Base-by-base conservation (phyloP, 2,797 vertebrate species). In the Astyanax mexicanus region DNA sequence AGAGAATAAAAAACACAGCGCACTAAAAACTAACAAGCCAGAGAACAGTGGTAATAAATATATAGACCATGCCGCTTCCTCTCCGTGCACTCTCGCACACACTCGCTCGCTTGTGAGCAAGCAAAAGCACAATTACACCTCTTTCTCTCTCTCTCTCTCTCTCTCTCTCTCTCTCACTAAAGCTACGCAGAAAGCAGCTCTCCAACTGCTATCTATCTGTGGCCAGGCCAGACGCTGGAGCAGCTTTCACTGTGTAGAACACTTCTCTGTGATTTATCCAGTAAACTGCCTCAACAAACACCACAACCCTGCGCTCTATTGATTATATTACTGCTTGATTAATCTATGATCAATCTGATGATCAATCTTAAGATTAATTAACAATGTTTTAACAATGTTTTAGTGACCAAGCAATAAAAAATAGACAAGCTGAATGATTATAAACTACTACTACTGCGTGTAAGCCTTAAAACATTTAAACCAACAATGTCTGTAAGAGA, bases 1-100 rank as follows among this genome's bases (percentile, higher is more conserved):
- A 71, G 77, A 84, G 72, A 82, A 83, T 85, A 69, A 83, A 75
- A 82, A 80, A 82, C 78, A 82, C 66, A 32, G 32, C 35, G 54
- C 81, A 86, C 82, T 85, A 86, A 83, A 87, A 85, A 78, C 82
- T 85, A 87, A 87, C 84, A 87, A 85, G 77, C 75, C 79, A 76
- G 72, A 80, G 81, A 86, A 81, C 70, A 62, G 76, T 77, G 77
- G 64, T 80, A 84, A 84, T 85, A 87, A 84, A 85, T 77, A 83
- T 74, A 73, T 65, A 80, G 70, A 60, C 52, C 69, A 42, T 57
- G 54, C 52, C 15, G 62, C 69, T 72, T 80, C 55, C 52, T 72
- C 51, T 55, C 32, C 69, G 49, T 69, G 73, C 60, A n/a, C n/a
- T n/a, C n/a, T n/a, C n/a, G n/a, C n/a, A n/a, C n/a, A n/a, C n/a